phyloP scores from a whole-genome alignment of 2,113 vertebrate genomes.

The Mola mola region DNA sequence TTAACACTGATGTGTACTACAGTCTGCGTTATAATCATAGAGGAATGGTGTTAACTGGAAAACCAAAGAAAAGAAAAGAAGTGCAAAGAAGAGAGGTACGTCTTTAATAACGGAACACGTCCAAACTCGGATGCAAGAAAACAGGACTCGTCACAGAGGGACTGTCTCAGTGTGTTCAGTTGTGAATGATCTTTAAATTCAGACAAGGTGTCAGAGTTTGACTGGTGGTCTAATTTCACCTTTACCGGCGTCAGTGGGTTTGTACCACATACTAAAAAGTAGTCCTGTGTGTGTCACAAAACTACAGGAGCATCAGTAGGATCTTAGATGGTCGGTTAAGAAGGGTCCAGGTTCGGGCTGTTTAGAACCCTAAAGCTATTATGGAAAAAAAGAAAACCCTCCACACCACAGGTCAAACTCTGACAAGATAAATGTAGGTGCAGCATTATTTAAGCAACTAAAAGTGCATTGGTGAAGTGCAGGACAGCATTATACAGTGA shows the following conservation, averaged over 20 bases:
- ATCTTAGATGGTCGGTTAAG: conserved; percentile 12
- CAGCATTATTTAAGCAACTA: conserved; percentile 28
- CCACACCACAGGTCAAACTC: conserved; percentile 32
- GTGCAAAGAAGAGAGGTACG: conserved; percentile 60
- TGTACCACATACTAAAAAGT: not conserved
- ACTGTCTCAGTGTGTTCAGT: conserved; percentile 33
- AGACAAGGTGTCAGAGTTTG: conserved; percentile 42
- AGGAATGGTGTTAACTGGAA: not conserved
- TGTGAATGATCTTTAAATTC: conserved; percentile 33
- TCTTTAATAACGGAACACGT: conserved; percentile 71
- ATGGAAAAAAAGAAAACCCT: conserved; percentile 5
- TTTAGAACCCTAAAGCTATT: not conserved
- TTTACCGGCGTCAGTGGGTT: conserved; percentile 5
- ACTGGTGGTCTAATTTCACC: conserved; percentile 2
- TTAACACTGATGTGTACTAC: not conserved
- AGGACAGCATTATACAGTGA: conserved; percentile 50
- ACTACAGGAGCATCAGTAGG: conserved; percentile 26
- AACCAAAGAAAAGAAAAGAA: not conserved
- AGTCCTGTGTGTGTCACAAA: conserved; percentile 1
- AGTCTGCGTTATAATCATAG: not conserved
- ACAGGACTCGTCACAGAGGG: conserved; percentile 43
- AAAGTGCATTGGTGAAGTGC: conserved; percentile 57
- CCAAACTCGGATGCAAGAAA: conserved; percentile 57
- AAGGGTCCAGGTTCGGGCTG: conserved; percentile 11
- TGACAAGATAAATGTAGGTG: conserved; percentile 43